These are phyloP conservation scores for Scaptomyza pallida DNA, from an alignment of 1,140 invertebrate species.

Conservation along the genomic window DNA sequence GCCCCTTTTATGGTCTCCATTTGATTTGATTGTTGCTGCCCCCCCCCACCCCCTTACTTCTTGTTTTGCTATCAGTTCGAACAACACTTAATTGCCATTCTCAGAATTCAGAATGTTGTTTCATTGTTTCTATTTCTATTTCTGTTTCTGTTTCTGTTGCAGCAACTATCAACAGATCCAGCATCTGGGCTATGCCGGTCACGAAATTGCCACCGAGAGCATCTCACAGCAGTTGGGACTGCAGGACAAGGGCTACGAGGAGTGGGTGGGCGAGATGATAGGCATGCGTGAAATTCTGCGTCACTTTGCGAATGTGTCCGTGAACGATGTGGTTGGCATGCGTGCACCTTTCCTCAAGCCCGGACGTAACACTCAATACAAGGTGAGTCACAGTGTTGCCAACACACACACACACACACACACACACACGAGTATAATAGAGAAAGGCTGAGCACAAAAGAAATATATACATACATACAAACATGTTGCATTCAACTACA, in stretches of 20 bases:
- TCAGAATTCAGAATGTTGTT: conserved; percentile 12
- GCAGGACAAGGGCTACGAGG: conserved; percentile 94
- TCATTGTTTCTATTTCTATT: not conserved
- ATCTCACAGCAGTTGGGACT: conserved; percentile 92
- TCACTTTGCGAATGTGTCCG: conserved; percentile 92
- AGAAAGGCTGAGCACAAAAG: not conserved
- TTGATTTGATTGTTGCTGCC: conserved; percentile 51
- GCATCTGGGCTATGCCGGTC: conserved; percentile 92
- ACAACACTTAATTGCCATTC: conserved; percentile 31
- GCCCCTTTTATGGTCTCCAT: conserved; percentile 20
- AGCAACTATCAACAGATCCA: conserved; percentile 97
- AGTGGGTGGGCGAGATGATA: conserved; percentile 97
- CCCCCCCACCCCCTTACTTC: no score
- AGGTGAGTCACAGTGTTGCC: conserved; percentile 85
- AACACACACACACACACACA: not conserved
- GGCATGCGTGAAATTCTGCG: conserved; percentile 95
- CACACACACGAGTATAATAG: not conserved
- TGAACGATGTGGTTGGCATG: conserved; percentile 93
- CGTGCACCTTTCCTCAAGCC: conserved; percentile 95
- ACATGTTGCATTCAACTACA: not conserved
- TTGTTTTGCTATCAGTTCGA: conserved; percentile 20
- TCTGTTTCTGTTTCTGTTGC: conserved; percentile 49
- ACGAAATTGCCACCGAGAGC: conserved; percentile 96
- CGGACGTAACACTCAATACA: conserved; percentile 95
- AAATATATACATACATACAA: conserved; percentile 11